Evolutionary conservation across 2,113 vertebrate species (phyloP).

Genomic region (Ovibos moschatus): DNA sequence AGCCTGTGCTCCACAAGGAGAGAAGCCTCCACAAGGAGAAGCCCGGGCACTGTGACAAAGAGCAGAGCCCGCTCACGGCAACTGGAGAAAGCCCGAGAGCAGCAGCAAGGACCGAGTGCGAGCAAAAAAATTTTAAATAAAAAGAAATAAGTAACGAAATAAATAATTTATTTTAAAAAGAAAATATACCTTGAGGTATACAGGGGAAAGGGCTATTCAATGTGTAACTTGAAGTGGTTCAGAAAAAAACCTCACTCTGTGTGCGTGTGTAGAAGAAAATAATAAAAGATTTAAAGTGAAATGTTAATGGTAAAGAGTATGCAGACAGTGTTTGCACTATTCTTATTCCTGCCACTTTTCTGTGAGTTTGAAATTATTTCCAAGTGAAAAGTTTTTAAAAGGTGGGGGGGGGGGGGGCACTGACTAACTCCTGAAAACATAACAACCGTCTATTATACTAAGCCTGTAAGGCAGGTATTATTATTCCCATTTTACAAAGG

Average conservation of each 20-base stretch:
- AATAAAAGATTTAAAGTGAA: not conserved
- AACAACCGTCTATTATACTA: not conserved
- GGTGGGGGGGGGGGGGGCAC: not conserved
- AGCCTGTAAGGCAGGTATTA: not conserved
- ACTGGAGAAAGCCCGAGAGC: not conserved
- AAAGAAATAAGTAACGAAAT: not conserved
- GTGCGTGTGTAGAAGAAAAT: not conserved
- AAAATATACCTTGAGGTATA: not conserved
- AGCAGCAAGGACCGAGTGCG: accelerated
- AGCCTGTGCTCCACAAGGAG: not conserved
- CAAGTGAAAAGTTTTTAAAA: not conserved
- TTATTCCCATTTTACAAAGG: slow-evolving; percentile 27
- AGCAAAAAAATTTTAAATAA: not conserved
- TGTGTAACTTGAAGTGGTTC: not conserved
- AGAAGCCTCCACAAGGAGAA: accelerated
- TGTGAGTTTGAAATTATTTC: not conserved
- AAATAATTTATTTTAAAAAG: not conserved
- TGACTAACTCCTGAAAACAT: not conserved
- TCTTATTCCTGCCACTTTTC: not conserved
- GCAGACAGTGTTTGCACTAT: not conserved
- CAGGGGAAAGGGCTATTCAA: not conserved
- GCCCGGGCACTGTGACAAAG: not conserved
- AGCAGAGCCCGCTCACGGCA: not conserved
- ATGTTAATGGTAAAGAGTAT: not conserved
- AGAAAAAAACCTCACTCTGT: not conserved